A percentile compares a stretch with the other conserved stretches of the same genome.
Conservation (phyloP, 2,888 invertebrate species). For the Euzetes globulus region DNA sequence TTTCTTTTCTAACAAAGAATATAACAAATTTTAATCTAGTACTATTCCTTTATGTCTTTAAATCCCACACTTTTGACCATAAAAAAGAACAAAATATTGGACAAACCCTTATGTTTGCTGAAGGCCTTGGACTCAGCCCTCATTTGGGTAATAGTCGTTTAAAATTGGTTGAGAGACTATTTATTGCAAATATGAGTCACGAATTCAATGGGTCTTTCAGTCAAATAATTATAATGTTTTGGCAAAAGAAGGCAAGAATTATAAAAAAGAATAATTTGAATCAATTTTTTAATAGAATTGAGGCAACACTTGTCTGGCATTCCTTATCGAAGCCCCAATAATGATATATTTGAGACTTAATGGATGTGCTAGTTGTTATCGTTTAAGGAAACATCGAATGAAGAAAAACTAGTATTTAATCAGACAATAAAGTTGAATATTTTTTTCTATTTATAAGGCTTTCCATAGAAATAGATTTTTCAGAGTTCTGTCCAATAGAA, state of each 20-base stretch:
- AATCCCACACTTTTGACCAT: too few relatives aligned
- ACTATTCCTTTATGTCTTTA: too few relatives aligned
- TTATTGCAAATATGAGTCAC: neutral
- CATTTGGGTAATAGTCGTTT: neutral
- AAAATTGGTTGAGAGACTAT: too few relatives aligned
- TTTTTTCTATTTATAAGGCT: too few relatives aligned
- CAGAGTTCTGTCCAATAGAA: neutral
- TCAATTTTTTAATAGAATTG: neutral
- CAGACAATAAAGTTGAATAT: conserved; percentile 4
- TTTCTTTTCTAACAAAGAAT: too few relatives aligned
- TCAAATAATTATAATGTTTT: too few relatives aligned
- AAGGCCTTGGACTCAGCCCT: neutral
- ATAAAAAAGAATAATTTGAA: neutral
- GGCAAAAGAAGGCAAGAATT: neutral
- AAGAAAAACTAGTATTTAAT: neutral
- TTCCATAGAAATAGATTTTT: neutral
- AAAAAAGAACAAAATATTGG: too few relatives aligned
- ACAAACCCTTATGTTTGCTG: neutral
- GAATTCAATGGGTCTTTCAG: neutral
- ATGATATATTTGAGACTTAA: neutral
- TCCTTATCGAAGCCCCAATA: neutral
- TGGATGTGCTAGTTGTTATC: neutral
- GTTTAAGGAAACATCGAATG: neutral
- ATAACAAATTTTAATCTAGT: too few relatives aligned
- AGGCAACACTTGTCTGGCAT: neutral